Conservation (phyloP, 2,888 invertebrate genomes). For the Blomia tropicalis region DNA sequence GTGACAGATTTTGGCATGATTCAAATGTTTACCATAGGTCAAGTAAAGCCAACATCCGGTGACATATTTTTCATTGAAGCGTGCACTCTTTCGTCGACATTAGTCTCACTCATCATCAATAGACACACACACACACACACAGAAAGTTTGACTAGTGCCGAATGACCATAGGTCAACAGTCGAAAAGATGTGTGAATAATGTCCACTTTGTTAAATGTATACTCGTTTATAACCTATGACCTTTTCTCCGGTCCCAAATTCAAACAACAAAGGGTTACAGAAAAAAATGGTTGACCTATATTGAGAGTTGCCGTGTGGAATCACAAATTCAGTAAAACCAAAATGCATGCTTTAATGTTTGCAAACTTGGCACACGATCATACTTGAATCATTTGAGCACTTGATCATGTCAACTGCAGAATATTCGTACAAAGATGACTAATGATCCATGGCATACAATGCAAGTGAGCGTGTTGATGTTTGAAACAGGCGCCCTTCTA, state of each 20-base stretch:
- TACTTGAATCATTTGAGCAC: background rate
- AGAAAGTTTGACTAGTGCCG: no score
- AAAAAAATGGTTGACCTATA: background rate
- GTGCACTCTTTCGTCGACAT: background rate
- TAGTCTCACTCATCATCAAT: constrained; percentile 1
- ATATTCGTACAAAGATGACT: background rate
- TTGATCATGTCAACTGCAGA: constrained; percentile 1
- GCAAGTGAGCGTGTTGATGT: background rate
- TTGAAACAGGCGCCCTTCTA: background rate
- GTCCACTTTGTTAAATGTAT: background rate
- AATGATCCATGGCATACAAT: background rate
- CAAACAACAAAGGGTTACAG: no score
- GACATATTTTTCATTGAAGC: constrained; percentile 1
- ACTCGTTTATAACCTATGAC: constrained; percentile 14
- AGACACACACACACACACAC: no score
- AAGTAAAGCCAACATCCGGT: constrained; percentile 6
- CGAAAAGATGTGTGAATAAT: background rate
- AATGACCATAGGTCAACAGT: background rate
- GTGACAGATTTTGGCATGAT: background rate
- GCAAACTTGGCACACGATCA: background rate
- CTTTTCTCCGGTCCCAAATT: no score
- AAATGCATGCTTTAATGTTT: background rate
- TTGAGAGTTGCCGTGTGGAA: constrained; percentile 4
- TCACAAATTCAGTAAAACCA: background rate
- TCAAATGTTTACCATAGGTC: constrained; percentile 5